Evolutionary conservation across 2,113 vertebrate genomes (phyloP), one percentile per base, ranked within the genome.

Genomic region (Tupaia tana): DNA sequence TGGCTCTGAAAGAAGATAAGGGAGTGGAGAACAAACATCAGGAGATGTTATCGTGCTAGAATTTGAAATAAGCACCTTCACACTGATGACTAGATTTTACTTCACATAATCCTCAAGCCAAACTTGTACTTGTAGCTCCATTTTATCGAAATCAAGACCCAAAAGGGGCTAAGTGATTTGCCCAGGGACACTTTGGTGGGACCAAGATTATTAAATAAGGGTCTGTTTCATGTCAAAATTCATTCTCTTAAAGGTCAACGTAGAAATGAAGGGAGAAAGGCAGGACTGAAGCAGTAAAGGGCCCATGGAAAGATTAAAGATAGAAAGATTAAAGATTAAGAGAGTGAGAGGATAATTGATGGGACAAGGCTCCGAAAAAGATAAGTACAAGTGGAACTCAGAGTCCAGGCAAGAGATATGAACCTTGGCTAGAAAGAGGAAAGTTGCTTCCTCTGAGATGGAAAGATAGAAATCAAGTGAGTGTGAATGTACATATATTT

Each of bases 181-280:
- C 24, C 52, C n/a, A 43, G 14, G 25, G 34, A 79, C 22, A 91
- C 16, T n/a, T 14, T 81, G 12, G 27, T 84, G 29, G 43, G 14
- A 4, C 54, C 86, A 3, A 7, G 12, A 89, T 88, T 88, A 59
- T 59, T 87, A 94, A 91, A 29, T 27, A 10, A 43, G 31, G 20
- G n/a, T 31, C 71, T 92, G 85, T 92, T 96, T 66, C 27, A 31
- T 58, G 63, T 19, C 86, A 90, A 77, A 85, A 69, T 58, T 86
- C 29, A 86, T 81, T 93, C 25, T 78, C 22, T 78, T 86, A 43
- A 66, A 86, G 58, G 43, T 73, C 31, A 86, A 9, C 24, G 27
- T 61, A 78, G 81, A 92, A 92, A 18, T 56, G 25, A 80, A 9
- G 5, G 86, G 29, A 80, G 19, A 90, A 95, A 90, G 27, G 8